Conservation (phyloP, 35 echinoderm and acorn worm genomes). For the Apostichopus japonicus region DNA sequence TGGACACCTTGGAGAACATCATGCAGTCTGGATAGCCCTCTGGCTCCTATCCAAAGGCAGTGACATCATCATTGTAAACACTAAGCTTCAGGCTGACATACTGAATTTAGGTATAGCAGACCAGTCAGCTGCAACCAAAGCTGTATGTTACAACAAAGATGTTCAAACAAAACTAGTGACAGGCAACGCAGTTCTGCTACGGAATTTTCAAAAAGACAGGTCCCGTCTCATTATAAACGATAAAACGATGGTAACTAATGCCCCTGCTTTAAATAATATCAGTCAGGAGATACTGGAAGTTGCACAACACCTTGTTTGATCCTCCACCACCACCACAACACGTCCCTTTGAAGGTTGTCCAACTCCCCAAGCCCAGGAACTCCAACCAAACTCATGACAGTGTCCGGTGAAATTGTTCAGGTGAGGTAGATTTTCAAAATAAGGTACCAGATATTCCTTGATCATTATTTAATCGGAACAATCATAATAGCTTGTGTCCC, state of each 20-base stretch:
- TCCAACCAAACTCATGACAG: constrained; percentile 1
- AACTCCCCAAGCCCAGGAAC: constrained; percentile 2
- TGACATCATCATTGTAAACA: not conserved
- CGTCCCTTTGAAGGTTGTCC: not conserved
- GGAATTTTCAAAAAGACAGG: not conserved
- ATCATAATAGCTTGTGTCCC: too few relatives aligned
- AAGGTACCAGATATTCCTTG: too few relatives aligned
- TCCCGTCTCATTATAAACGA: not conserved
- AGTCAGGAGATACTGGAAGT: not conserved
- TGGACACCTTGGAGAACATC: constrained; percentile 19
- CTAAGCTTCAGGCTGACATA: not conserved
- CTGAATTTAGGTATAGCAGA: constrained; percentile 8
- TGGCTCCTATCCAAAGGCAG: constrained; percentile 16
- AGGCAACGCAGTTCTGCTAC: not conserved
- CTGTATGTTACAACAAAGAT: constrained; percentile 30
- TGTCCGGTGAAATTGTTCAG: constrained; percentile 38
- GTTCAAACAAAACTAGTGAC: constrained; percentile 4
- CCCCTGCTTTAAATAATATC: constrained; percentile 7
- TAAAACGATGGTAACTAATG: constrained; percentile 2
- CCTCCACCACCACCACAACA: constrained; percentile 11
- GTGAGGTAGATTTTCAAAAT: not conserved
- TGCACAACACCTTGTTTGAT: not conserved
- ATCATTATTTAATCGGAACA: too few relatives aligned
- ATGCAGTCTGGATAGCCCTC: not conserved
- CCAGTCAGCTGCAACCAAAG: not conserved